phyloP scores from a whole-genome alignment of 1,140 invertebrate species.

The Drosophila pseudoananassae region DNA sequence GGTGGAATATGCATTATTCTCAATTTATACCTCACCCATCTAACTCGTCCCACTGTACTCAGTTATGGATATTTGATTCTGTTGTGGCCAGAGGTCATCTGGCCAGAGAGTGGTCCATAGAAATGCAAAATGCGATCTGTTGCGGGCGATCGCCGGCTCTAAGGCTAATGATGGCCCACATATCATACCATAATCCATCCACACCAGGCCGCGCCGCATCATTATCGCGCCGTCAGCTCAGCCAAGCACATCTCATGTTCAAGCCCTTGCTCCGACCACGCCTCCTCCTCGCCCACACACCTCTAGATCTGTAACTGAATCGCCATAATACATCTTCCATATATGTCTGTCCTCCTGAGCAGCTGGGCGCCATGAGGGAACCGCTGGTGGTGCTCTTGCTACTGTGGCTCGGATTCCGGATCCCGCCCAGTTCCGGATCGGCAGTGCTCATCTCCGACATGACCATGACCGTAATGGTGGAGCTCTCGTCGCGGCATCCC shows the following conservation, averaged over 20 bases:
- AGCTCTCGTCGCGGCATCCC: slow-evolving; percentile 86
- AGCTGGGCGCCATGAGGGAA: slow-evolving; percentile 43
- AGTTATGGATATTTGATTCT: slow-evolving; percentile 48
- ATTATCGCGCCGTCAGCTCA: slow-evolving; percentile 36
- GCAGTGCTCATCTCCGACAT: slow-evolving; percentile 87
- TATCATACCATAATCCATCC: slow-evolving; percentile 27
- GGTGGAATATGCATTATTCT: too few species aligned
- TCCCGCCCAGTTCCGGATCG: slow-evolving; percentile 53
- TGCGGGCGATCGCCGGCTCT: slow-evolving; percentile 41
- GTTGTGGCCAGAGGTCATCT: slow-evolving; percentile 54
- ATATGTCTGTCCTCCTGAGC: not conserved
- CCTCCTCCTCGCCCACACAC: not conserved
- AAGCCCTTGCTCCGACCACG: not conserved
- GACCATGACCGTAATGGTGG: slow-evolving; percentile 88
- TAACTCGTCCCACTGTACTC: slow-evolving; percentile 44
- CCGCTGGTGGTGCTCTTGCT: slow-evolving; percentile 43
- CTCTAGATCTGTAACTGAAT: not conserved
- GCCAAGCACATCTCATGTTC: slow-evolving; percentile 20
- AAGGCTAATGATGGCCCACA: slow-evolving; percentile 64
- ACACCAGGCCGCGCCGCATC: slow-evolving; percentile 6
- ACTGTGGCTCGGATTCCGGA: slow-evolving; percentile 45
- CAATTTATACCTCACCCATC: not conserved
- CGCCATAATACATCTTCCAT: not conserved
- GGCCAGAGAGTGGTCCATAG: slow-evolving; percentile 26
- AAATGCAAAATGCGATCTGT: slow-evolving; percentile 58